Evolutionary conservation across 2,113 vertebrate genomes (phyloP).

Genomic region (Hippolais icterina): DNA sequence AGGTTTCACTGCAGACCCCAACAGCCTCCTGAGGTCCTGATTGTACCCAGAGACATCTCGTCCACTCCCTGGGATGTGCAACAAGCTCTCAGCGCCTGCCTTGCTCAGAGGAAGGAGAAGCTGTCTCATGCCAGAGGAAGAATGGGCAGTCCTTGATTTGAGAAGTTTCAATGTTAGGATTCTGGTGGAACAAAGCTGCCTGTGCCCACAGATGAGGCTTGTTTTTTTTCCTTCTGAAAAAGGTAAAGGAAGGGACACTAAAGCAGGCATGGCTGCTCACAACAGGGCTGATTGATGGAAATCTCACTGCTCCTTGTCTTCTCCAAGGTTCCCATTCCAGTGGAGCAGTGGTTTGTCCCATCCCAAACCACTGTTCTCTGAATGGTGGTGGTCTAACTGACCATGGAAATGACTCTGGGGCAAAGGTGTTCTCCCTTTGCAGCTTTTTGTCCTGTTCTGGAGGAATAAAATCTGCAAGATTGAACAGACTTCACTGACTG

Average conservation of each 20-base stretch:
- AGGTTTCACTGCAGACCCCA: neutral
- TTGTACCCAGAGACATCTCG: fast-evolving
- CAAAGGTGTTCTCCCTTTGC: neutral
- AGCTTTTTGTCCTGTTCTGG: neutral
- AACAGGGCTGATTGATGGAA: neutral
- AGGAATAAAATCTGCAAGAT: neutral
- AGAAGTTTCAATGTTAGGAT: neutral
- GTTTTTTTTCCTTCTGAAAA: neutral
- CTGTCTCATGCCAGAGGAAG: neutral
- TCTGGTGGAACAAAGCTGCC: neutral
- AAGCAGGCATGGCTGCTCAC: neutral
- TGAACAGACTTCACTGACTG: neutral
- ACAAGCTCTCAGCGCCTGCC: neutral
- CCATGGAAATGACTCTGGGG: neutral
- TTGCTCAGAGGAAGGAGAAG: neutral
- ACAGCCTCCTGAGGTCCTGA: neutral
- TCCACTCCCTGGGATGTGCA: neutral
- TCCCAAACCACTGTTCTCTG: neutral
- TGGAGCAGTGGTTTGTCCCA: neutral
- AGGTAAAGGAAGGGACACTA: neutral
- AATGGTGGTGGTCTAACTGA: neutral
- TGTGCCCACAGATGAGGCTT: fast-evolving
- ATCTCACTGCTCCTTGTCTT: neutral
- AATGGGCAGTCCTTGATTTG: fast-evolving
- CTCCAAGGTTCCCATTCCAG: neutral